Conservation (phyloP, 2,113 vertebrate genomes). For the Hiodon tergisus region DNA sequence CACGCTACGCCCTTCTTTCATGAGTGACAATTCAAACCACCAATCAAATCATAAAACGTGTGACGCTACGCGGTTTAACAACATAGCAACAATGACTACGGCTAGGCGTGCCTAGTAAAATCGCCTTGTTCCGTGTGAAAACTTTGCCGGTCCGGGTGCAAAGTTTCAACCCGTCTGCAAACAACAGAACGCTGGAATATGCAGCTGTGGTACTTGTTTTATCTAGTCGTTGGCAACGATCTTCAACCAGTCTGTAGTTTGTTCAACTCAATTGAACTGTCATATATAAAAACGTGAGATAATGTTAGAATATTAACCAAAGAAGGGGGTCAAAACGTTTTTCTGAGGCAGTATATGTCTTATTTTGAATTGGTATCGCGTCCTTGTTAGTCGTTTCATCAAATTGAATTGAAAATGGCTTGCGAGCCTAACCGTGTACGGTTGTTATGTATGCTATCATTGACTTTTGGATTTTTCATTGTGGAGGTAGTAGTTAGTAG, state of each 20-base stretch:
- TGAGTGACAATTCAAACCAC: neutral
- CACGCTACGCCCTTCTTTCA: neutral
- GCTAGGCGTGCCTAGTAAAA: slow-evolving; percentile 35
- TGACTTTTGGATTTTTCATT: slow-evolving; percentile 91
- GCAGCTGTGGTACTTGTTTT: neutral
- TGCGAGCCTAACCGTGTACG: slow-evolving; percentile 76
- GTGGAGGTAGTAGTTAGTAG: slow-evolving; percentile 93
- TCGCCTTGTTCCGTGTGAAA: slow-evolving; percentile 83
- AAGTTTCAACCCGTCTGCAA: slow-evolving; percentile 92
- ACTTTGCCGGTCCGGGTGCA: slow-evolving; percentile 94
- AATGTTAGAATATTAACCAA: neutral
- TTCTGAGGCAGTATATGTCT: neutral
- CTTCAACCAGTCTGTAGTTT: neutral
- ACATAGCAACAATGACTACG: neutral
- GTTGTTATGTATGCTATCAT: slow-evolving; percentile 84
- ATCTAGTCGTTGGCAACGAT: slow-evolving; percentile 24
- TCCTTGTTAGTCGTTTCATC: neutral
- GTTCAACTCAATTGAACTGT: neutral
- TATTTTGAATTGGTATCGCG: neutral
- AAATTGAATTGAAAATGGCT: slow-evolving; percentile 47
- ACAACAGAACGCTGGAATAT: slow-evolving; percentile 47
- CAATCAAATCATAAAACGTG: neutral
- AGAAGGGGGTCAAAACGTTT: neutral
- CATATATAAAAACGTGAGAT: neutral
- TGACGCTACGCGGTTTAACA: neutral